Percentiles rank a stretch among this genome's conserved stretches.
phyloP scores from a whole-genome alignment of 2,888 invertebrate genomes.

The Lasioglossum calceatum region DNA sequence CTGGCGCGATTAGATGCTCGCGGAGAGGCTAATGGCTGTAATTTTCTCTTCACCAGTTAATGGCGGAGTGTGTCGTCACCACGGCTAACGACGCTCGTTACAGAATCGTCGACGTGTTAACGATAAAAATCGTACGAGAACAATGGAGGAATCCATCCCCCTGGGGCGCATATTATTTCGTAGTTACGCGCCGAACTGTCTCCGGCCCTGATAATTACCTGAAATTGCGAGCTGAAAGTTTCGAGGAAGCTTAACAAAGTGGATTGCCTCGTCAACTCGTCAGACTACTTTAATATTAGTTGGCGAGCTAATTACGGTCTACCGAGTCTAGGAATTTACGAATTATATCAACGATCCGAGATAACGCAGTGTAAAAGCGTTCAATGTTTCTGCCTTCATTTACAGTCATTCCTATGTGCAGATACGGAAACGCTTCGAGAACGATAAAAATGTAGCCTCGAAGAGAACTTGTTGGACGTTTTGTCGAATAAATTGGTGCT shows the following conservation, averaged over 20 bases:
- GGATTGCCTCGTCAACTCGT: background rate
- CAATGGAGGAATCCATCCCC: background rate
- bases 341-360: background rate
- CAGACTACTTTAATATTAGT: background rate
- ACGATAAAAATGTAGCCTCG: background rate
- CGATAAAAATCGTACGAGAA: background rate
- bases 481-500: background rate
- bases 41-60: conserved; percentile 61
- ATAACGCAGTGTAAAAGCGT: background rate
- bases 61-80: conserved; percentile 47
- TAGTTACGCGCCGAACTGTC: background rate
- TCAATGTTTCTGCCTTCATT: background rate
- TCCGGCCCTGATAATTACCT: background rate
- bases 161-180: background rate
- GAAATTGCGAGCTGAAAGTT: background rate
- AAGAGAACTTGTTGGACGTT: background rate
- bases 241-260: background rate
- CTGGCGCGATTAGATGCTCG: conserved; percentile 59
- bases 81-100: conserved; percentile 44
- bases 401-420: background rate
- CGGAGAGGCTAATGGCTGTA: conserved; percentile 63
- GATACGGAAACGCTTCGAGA: background rate
- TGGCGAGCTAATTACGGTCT: background rate
- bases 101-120: conserved; percentile 6
- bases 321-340: background rate